These are phyloP conservation scores for Tadarida brasiliensis DNA, from an alignment of 2,797 vertebrate species.

Conservation along the genomic window DNA sequence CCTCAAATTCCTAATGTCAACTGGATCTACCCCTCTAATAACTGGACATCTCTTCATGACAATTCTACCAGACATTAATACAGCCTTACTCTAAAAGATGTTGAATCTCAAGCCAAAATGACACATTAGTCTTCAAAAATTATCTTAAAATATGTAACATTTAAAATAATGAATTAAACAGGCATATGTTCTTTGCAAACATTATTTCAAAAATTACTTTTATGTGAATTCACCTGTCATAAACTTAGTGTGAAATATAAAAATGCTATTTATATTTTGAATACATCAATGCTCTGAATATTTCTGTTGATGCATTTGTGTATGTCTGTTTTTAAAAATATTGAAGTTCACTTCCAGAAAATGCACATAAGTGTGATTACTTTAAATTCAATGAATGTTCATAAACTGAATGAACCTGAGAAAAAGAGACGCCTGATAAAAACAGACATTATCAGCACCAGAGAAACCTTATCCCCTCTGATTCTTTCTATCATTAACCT, in stretches of 20 bases:
- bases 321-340: not conserved
- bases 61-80: not conserved
- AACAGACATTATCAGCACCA: not conserved
- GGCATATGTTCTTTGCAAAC: not conserved
- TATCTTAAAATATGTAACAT: not conserved
- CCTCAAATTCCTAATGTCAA: not conserved
- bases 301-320: not conserved
- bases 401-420: not conserved
- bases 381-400: not conserved
- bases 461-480: not conserved
- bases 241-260: not conserved
- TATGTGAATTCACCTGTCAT: not conserved
- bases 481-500: not conserved
- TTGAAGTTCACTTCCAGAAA: not conserved
- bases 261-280: not conserved
- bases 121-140: not conserved
- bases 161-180: not conserved
- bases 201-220: not conserved
- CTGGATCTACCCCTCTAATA: not conserved
- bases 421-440: not conserved
- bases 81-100: not conserved
- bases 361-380: not conserved
- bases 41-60: not conserved
- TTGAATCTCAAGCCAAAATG: not conserved
- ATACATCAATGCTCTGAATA: not conserved